Evolutionary conservation across 2,797 vertebrate genomes (phyloP), one percentile per base, ranked within the genome.

Genomic region (Yasuhikotakia modesta): DNA sequence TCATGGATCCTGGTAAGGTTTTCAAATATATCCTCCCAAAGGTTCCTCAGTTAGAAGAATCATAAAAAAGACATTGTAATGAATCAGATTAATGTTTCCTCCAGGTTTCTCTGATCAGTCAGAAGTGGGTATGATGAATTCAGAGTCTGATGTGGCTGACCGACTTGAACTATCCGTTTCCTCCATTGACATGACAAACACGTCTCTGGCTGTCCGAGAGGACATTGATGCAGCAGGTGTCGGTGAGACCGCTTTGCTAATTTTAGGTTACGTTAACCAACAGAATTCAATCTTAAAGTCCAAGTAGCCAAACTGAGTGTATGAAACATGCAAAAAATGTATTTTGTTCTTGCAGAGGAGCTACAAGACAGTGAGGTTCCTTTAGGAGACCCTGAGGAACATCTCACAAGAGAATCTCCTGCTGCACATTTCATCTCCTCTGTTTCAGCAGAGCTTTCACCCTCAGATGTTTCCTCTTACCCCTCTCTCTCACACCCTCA

Each of bases 1-100:
- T 96, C 85, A 94, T 95, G 94, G 95, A 98, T 87, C 95, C 96
- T 87, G 96, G 97, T 98, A 88, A 74, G 80, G 8, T 48, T 11
- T 12, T 0, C 5, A 21, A 35, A 61, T 50, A 24, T 8, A 11
- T 43, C 7, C 35, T 52, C n/a, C n/a, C 35, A 1, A 57, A 7
- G 24, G 6, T 4, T 17, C 19, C 52, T 24, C 1, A 24, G 7
- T 21, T 57, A 17, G 2, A 32, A 12, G 2, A 55, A 11, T 57
- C 5, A 21, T 22, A 5, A 19, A 12, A 55, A 73, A 64, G 7
- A 45, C 77, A 32, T 72, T 27, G 12, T 58, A 48, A 60, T 82
- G 22, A 66, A 45, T 75, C n/a, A 64, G 70, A 35, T 19, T 7
- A 80, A 58, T 78, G 12, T 61, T 16, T 70, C 63, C 48, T 65